These are phyloP conservation scores for Blennius ocellaris DNA, from an alignment of 2,113 vertebrate genomes.

Conservation along the genomic window DNA sequence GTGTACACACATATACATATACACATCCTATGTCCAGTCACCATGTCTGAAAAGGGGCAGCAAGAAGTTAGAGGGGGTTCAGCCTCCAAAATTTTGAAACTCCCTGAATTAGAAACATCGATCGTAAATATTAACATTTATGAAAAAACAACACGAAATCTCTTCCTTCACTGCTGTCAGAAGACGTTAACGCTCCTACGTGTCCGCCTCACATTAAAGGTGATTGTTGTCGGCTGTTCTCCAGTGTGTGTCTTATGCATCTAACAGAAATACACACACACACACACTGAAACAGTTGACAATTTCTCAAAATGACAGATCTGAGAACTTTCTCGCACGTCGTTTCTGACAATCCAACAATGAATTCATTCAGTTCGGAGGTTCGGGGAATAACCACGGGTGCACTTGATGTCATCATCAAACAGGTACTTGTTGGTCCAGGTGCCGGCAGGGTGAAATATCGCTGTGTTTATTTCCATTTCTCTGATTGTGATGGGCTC, in stretches of 20 bases:
- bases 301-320: conserved; percentile 58
- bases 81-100: too few relatives aligned
- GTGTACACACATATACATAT: too few relatives aligned
- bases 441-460: conserved; percentile 56
- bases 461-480: conserved; percentile 61
- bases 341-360: conserved; percentile 46
- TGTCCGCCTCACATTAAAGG: too few relatives aligned
- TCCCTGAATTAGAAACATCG: too few relatives aligned
- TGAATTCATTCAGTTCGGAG: conserved; percentile 60
- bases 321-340: conserved; percentile 57
- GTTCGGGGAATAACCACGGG: conserved; percentile 48
- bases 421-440: conserved; percentile 70
- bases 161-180: too few relatives aligned
- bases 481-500: conserved; percentile 49
- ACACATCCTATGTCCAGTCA: too few relatives aligned
- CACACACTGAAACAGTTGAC: conserved; percentile 23
- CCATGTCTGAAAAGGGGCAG: too few relatives aligned
- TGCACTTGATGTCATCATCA: conserved; percentile 56
- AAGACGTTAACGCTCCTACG: too few relatives aligned
- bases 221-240: too few relatives aligned
- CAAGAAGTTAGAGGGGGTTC: too few relatives aligned
- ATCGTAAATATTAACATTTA: too few relatives aligned
- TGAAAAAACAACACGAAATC: too few relatives aligned
- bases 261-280: conserved; percentile 22
- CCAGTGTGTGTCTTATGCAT: neutral